These are phyloP conservation scores for Nymphicus hollandicus DNA, from an alignment of 2,113 vertebrate genomes.

Conservation along the genomic window DNA sequence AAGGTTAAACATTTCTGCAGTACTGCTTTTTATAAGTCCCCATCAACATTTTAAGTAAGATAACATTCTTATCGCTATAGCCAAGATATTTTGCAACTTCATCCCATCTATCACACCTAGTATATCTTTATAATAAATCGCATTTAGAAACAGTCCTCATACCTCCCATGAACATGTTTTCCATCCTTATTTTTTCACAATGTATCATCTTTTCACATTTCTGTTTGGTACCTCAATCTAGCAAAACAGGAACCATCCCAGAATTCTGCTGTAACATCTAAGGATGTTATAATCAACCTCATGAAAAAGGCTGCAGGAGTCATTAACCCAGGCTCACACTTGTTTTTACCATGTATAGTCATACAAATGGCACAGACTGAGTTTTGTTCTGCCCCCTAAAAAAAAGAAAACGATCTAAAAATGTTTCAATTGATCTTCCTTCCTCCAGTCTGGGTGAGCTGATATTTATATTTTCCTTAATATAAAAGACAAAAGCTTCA, in stretches of 20 bases:
- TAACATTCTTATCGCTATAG: slow-evolving; percentile 29
- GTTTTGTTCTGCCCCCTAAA: not conserved
- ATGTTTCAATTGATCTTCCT: slow-evolving; percentile 55
- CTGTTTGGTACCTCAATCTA: not conserved
- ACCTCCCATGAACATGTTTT: not conserved
- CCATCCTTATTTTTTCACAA: not conserved
- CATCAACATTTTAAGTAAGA: slow-evolving; percentile 15
- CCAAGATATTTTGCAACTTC: slow-evolving; percentile 23
- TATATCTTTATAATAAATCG: not conserved
- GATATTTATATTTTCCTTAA: slow-evolving; percentile 38
- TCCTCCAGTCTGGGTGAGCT: not conserved
- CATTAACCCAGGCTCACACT: slow-evolving; percentile 14
- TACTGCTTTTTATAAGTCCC: slow-evolving; percentile 29
- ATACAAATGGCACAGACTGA: not conserved
- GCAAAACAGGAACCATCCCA: not conserved
- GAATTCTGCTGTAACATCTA: not conserved
- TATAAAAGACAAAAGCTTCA: slow-evolving; percentile 49
- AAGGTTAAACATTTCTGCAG: slow-evolving; percentile 55
- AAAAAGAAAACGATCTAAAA: slow-evolving; percentile 23
- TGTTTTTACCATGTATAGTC: slow-evolving; percentile 62
- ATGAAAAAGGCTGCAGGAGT: slow-evolving; percentile 8
- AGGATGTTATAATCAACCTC: not conserved
- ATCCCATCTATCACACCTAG: not conserved
- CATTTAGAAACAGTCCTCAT: not conserved
- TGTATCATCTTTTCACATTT: not conserved